These are phyloP conservation scores for human (Homo sapiens) DNA, from an alignment of 2,113 vertebrate species.

Conservation along the genomic window GRCh38 chr12:44764501-44765000, in stretches of 20 bases:
- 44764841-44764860: neutral
- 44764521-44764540: neutral
- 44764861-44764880: neutral
- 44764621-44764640: neutral
- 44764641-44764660: rapidly evolving
- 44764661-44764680: no score
- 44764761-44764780: neutral
- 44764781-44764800: neutral
- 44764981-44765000: neutral
- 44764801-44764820: neutral
- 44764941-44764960: no score
- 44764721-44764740: neutral
- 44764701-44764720: neutral
- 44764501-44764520: neutral
- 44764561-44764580: neutral
- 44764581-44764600: neutral
- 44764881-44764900: neutral
- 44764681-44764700: neutral
- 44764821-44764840: neutral
- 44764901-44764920: neutral
- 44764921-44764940: neutral
- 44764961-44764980: neutral
- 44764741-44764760: neutral
- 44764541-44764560: neutral
- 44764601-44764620: neutral